A percentile compares a stretch with the other conserved stretches of the same genome.
phyloP scores from a whole-genome alignment of 2,888 invertebrate species.

The Athalia cordata region DNA sequence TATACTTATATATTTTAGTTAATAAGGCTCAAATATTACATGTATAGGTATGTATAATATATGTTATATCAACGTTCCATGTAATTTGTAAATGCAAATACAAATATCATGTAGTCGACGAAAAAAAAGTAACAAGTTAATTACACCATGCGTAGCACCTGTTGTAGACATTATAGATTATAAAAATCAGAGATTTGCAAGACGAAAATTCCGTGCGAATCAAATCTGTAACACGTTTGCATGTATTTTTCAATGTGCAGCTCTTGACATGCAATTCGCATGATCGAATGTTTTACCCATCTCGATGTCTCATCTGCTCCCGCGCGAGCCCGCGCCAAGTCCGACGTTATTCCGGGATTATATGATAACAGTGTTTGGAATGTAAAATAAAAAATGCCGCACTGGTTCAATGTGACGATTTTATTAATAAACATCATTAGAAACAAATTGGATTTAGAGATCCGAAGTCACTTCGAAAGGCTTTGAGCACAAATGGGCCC shows the following conservation, averaged over 20 bases:
- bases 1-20: conserved; percentile 18
- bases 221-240: neutral
- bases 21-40: conserved; percentile 1
- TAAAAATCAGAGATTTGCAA: too few relatives aligned
- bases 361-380: too few relatives aligned
- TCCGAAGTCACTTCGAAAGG: conserved; percentile 39
- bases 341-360: too few relatives aligned
- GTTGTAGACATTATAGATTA: too few relatives aligned
- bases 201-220: too few relatives aligned
- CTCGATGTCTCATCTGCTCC: too few relatives aligned
- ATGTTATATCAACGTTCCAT: conserved; percentile 24
- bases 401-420: too few relatives aligned
- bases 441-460: conserved; percentile 22
- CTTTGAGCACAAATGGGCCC: conserved; percentile 52
- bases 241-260: neutral
- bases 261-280: neutral
- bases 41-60: neutral
- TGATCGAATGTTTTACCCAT: too few relatives aligned
- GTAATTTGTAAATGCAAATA: conserved; percentile 26
- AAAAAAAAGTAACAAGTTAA: neutral
- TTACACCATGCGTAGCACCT: neutral
- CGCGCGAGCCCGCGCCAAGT: too few relatives aligned
- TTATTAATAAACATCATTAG: neutral
- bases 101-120: neutral
- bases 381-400: neutral